Base-by-base conservation (phyloP, 2,113 vertebrate genomes). In the Periophthalmodon schlosseri region DNA sequence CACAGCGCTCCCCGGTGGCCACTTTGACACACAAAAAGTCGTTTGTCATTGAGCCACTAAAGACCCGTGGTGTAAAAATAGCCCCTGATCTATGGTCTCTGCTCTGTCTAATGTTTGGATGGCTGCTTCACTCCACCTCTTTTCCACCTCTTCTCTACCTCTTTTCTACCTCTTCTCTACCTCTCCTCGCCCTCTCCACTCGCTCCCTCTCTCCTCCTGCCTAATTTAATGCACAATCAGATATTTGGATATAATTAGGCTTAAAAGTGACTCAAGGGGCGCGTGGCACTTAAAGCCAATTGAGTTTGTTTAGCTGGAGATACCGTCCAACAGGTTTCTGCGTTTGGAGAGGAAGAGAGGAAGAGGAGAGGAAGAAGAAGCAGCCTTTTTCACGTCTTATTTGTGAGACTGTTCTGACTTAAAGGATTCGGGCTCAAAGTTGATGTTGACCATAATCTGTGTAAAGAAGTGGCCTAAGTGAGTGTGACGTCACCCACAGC, bases 11-110 rank as follows among this genome's bases (percentile, higher is more conserved):
- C 86, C 82, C 69, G 70, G 20, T 82, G 82, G 64, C 65, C 78
- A 73, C 76, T 84, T 87, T 89, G 81, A 85, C 74, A 81, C 58
- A 70, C 72, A 78, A 69, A 75, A 80, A 83, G 78, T 73, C 82
- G 75, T 90, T 88, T 80, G 83, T 89, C 88, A 87, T 87, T 70
- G 72, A 67, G 58, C 69, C 68, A 66, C 86, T 85, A 79, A 83
- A 82, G 81, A 87, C 85, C 82, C 82, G 75, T 78, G 76, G 69
- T 75, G 69, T 84, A 87, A 88, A 91, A 90, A 87, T 83, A 81
- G 84, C 74, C 80, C 60, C 79, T 80, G 66, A 88, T 88, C 76
- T 21, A 84, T 89, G 79, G 84, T 68, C 85, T 64, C 81, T 70
- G 63, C 72, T 33, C 36, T 60, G 56, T 74, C 65, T 78, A 33